phyloP scores from a whole-genome alignment of 2,797 vertebrate genomes.

The Euphonia xanthogaster region DNA sequence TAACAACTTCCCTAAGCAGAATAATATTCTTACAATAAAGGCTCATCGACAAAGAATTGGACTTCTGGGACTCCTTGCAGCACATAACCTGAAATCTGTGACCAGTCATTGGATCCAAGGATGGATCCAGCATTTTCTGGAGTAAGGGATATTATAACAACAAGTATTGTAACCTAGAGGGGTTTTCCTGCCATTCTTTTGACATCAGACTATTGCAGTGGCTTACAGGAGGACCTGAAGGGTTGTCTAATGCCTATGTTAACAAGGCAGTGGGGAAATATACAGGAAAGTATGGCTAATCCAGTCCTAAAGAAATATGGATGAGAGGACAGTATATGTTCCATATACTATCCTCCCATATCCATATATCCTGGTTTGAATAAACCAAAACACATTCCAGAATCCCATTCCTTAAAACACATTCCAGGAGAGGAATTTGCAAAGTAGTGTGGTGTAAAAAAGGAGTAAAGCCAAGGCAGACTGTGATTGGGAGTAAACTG shows the following conservation, averaged over 20 bases:
- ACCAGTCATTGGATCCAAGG: neutral
- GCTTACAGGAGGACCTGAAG: neutral
- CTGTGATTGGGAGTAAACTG: neutral
- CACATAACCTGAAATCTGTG: fast-evolving
- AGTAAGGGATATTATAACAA: neutral
- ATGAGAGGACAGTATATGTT: neutral
- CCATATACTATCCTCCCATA: neutral
- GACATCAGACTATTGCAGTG: neutral
- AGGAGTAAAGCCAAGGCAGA: neutral
- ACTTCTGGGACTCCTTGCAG: neutral
- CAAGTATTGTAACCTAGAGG: neutral
- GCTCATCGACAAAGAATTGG: neutral
- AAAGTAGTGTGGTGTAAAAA: neutral
- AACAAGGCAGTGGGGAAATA: neutral
- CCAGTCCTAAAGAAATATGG: neutral
- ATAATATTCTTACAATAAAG: neutral
- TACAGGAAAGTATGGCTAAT: neutral
- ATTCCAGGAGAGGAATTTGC: neutral
- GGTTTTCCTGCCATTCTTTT: neutral
- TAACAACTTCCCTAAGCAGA: neutral
- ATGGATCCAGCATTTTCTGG: neutral
- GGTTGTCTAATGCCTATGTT: neutral
- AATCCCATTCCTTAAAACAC: neutral
- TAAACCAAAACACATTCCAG: neutral
- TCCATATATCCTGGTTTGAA: neutral